Evolutionary conservation across 1,140 invertebrate genomes (phyloP).

Genomic region (Lasioglossum albipes): DNA sequence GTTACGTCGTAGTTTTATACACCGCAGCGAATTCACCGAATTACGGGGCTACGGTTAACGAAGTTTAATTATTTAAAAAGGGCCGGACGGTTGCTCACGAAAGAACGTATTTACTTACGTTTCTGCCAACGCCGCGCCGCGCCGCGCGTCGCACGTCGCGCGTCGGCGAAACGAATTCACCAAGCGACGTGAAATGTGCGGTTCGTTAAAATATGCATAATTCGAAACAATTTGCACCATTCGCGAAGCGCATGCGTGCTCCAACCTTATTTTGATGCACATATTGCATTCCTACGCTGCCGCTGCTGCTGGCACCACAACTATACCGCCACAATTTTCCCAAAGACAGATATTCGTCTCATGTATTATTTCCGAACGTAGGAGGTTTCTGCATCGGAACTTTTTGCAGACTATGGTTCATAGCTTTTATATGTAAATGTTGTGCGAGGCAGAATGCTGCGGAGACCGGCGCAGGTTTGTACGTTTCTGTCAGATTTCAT

Average conservation of each 20-base stretch:
- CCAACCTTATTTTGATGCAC: background rate
- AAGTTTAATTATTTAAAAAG: constrained; percentile 17
- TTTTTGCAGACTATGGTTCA: too few species aligned
- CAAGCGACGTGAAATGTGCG: constrained; percentile 6
- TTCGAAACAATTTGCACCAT: constrained; percentile 9
- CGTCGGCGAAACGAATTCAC: background rate
- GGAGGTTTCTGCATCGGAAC: too few species aligned
- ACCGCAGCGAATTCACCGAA: background rate
- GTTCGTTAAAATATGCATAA: constrained; percentile 23
- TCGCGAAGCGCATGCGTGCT: background rate
- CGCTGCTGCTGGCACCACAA: background rate
- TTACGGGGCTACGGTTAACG: background rate
- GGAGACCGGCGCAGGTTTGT: too few species aligned
- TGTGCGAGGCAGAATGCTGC: too few species aligned
- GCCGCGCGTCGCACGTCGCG: too few species aligned
- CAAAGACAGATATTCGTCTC: background rate
- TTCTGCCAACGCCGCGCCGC: too few species aligned
- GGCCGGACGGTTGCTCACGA: background rate
- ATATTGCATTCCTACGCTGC: background rate
- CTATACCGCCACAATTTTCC: background rate
- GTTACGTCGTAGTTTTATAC: constrained; percentile 10
- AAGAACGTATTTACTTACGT: constrained; percentile 17
- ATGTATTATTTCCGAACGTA: background rate
- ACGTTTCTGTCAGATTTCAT: too few species aligned
- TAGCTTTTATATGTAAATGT: too few species aligned